Conservation (phyloP, 2,113 vertebrate genomes). For the rabbit (Oryctolagus cuniculus) region DNA sequence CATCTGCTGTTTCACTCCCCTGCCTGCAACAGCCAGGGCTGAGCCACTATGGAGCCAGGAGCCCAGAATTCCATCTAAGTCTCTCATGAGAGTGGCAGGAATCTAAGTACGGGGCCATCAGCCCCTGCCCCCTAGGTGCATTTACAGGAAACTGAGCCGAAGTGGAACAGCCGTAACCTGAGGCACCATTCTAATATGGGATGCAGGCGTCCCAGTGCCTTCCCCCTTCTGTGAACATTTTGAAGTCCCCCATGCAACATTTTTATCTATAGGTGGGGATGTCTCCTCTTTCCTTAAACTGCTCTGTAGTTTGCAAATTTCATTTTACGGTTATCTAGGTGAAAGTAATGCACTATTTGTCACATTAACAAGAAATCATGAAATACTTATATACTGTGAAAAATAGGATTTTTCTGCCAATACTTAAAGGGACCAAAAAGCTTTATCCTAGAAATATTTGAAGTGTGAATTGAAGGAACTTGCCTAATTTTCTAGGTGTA, state of each 20-base stretch:
- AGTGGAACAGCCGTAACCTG: too few relatives aligned
- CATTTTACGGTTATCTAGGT: neutral
- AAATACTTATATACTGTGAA: neutral
- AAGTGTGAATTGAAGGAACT: neutral
- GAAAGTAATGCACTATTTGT: neutral
- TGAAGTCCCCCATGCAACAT: neutral
- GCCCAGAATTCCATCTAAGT: too few relatives aligned
- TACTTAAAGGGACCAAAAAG: neutral
- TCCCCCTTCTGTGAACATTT: too few relatives aligned
- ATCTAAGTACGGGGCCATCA: too few relatives aligned
- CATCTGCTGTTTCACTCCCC: too few relatives aligned
- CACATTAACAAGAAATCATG: slow-evolving; percentile 10
- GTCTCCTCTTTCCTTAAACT: slow-evolving; percentile 17
- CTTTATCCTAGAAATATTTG: neutral
- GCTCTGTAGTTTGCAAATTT: neutral
- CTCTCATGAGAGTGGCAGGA: too few relatives aligned
- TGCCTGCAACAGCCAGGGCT: too few relatives aligned
- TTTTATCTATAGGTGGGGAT: neutral
- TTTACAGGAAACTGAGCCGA: too few relatives aligned
- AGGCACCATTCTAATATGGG: too few relatives aligned
- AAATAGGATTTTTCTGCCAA: neutral
- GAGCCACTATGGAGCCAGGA: too few relatives aligned
- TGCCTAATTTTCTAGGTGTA: neutral
- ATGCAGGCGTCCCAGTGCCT: too few relatives aligned
- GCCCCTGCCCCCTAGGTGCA: too few relatives aligned